phyloP scores from a whole-genome alignment of 2,797 vertebrate species.

The Pteropus rufus region DNA sequence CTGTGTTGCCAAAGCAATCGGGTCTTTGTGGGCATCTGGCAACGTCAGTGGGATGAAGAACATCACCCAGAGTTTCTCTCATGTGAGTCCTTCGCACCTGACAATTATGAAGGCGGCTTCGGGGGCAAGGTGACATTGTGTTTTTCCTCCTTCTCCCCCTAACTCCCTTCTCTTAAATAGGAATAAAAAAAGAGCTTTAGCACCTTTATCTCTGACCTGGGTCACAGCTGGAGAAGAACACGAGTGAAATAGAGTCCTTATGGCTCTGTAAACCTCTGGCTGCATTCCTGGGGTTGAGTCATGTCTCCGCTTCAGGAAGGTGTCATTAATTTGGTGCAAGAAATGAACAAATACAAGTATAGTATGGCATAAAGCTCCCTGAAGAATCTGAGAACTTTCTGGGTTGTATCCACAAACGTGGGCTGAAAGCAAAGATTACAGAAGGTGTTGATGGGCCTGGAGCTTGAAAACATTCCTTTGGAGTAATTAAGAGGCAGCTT shows the following conservation, averaged over 20 bases:
- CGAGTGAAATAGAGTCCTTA: neutral
- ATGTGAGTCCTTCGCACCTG: neutral
- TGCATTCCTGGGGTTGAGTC: slow-evolving; percentile 69
- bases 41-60: neutral
- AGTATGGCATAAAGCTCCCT: neutral
- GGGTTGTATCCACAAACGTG: slow-evolving; percentile 39
- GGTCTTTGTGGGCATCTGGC: neutral
- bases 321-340: slow-evolving; percentile 19
- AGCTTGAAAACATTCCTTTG: slow-evolving; percentile 65
- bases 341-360: neutral
- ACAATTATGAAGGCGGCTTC: neutral
- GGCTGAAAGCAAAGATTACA: slow-evolving; percentile 63
- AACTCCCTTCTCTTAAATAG: neutral
- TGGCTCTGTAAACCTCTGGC: slow-evolving; percentile 61
- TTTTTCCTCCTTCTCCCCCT: no score
- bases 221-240: slow-evolving; percentile 31
- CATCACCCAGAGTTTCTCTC: neutral
- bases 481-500: slow-evolving; percentile 73
- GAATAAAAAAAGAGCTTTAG: neutral
- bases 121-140: neutral
- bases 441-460: slow-evolving; percentile 60
- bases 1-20: neutral
- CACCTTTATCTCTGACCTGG: slow-evolving; percentile 21
- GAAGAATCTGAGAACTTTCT: neutral
- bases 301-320: slow-evolving; percentile 52